A percentile compares a stretch with the other conserved stretches of the same genome.
Conservation (phyloP, 2,797 vertebrate genomes). For the Manis pentadactyla region DNA sequence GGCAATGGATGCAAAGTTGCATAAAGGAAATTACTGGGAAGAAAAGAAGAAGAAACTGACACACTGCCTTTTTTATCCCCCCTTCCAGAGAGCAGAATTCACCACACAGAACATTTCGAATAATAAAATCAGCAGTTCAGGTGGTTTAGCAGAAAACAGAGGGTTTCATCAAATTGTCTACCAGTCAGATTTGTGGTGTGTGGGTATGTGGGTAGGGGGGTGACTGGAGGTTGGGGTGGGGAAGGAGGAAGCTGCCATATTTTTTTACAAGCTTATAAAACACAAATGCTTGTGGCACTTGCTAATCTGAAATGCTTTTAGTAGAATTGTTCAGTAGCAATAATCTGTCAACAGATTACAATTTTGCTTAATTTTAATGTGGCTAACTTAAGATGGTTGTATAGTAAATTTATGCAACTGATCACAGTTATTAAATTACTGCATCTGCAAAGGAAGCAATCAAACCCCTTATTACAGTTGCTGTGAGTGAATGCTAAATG, state of each 20-base stretch:
- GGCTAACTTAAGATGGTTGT: constrained; percentile 93
- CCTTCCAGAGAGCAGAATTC: constrained; percentile 63
- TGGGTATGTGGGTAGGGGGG: background rate
- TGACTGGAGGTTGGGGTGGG: background rate
- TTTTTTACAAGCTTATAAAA: constrained; percentile 88
- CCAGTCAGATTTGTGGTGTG: constrained; percentile 65
- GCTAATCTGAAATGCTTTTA: constrained; percentile 90
- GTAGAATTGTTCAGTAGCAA: constrained; percentile 89
- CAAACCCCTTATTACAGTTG: constrained; percentile 94
- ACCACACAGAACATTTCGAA: constrained; percentile 1
- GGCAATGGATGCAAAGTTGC: constrained; percentile 65
- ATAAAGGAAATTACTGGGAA: constrained; percentile 62
- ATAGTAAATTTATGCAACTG: constrained; percentile 94
- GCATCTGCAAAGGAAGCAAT: constrained; percentile 94
- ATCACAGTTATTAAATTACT: constrained; percentile 95
- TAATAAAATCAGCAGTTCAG: constrained; percentile 70
- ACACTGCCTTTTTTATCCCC: background rate
- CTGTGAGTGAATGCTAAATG: constrained; percentile 93
- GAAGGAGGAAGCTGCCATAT: constrained; percentile 73
- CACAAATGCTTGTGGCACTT: constrained; percentile 86
- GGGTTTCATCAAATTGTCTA: constrained; percentile 76
- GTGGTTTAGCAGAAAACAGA: constrained; percentile 76
- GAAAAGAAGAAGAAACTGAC: constrained; percentile 63
- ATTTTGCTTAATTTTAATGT: constrained; percentile 93
- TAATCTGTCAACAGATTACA: constrained; percentile 93